phyloP scores from a whole-genome alignment of 2,113 vertebrate genomes.

The Mesoclemmys tuberculata region DNA sequence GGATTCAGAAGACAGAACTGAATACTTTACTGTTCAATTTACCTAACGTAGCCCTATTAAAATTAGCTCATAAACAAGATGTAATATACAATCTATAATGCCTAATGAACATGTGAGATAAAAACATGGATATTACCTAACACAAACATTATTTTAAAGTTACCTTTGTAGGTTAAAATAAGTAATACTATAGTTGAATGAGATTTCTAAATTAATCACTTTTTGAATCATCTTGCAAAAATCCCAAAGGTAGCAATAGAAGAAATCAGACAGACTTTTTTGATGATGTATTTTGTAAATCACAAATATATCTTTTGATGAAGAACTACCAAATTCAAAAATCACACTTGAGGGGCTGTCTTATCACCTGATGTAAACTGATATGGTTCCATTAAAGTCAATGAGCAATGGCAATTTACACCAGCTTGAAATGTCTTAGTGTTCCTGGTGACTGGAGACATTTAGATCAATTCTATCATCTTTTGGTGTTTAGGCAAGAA shows the following conservation, averaged over 20 bases:
- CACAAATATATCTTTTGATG: not conserved
- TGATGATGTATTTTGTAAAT: slow-evolving; percentile 6
- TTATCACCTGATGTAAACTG: fast-evolving
- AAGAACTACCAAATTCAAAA: not conserved
- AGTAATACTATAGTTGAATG: not conserved
- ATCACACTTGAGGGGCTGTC: not conserved
- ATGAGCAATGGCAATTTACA: not conserved
- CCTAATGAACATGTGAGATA: fast-evolving
- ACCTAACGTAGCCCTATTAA: not conserved
- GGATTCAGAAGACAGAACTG: not conserved
- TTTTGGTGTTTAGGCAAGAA: not conserved
- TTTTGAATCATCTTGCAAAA: not conserved
- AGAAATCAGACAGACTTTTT: not conserved
- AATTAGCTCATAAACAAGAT: not conserved
- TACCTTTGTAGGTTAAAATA: too few relatives aligned
- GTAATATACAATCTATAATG: too few relatives aligned
- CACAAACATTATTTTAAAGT: not conserved
- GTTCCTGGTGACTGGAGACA: not conserved
- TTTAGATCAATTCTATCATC: not conserved
- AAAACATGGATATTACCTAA: not conserved
- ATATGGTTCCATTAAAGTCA: not conserved
- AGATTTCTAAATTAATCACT: not conserved
- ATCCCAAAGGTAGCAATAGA: not conserved
- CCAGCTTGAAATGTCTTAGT: not conserved
- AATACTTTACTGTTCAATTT: not conserved